Percentiles rank a stretch among this genome's conserved stretches.
These are phyloP conservation scores for Oryctes rhinoceros DNA, from an alignment of 1,140 invertebrate species.

Conservation along the genomic window DNA sequence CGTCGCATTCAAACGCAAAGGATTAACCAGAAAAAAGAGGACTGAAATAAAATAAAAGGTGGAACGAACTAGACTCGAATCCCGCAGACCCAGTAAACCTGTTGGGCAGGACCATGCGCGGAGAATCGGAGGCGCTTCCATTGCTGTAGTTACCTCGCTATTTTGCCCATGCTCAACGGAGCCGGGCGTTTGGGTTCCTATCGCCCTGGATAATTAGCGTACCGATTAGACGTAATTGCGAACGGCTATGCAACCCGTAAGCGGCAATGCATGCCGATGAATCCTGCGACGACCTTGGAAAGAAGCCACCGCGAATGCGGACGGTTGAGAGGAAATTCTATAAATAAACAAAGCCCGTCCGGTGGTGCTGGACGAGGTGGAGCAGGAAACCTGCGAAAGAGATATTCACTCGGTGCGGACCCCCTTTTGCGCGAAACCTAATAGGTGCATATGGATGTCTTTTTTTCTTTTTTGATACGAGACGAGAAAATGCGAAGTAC, in stretches of 20 bases:
- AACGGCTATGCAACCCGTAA: neutral
- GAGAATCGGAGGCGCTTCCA: neutral
- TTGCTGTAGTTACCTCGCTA: neutral
- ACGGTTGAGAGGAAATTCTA: neutral
- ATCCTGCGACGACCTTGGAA: constrained; percentile 3
- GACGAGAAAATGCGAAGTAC: too few relatives aligned
- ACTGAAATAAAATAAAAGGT: neutral
- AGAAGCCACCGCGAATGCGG: neutral
- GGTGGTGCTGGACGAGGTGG: neutral
- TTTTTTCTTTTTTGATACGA: too few relatives aligned
- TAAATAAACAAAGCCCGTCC: constrained; percentile 2
- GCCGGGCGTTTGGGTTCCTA: neutral
- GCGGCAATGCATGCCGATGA: neutral
- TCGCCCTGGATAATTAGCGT: neutral
- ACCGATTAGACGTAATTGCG: neutral
- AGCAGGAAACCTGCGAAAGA: neutral
- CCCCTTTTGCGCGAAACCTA: too few relatives aligned
- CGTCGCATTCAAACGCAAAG: neutral
- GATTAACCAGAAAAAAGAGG: neutral
- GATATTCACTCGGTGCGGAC: neutral
- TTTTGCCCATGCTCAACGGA: neutral
- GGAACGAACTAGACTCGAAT: neutral
- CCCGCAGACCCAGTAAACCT: constrained; percentile 2
- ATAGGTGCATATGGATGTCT: too few relatives aligned
- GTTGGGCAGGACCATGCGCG: neutral